Evolutionary conservation across 2,888 invertebrate genomes (phyloP).

Genomic region (Calephelis perditalis): DNA sequence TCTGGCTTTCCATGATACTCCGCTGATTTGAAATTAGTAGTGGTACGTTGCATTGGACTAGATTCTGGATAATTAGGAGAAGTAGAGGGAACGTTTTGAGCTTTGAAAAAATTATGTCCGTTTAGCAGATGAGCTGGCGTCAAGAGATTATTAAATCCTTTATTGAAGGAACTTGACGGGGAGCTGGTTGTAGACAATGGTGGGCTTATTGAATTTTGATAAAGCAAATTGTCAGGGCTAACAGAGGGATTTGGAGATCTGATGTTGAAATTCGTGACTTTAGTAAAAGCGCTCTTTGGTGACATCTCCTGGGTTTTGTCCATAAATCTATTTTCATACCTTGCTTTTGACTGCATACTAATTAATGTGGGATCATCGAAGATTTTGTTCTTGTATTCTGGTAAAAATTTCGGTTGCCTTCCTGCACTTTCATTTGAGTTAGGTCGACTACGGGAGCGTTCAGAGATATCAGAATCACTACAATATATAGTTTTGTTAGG

Average conservation of each 20-base stretch:
- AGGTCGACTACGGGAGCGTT: slow-evolving; percentile 67
- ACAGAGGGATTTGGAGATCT: slow-evolving; percentile 84
- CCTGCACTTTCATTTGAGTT: slow-evolving; percentile 76
- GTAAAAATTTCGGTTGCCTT: slow-evolving; percentile 70
- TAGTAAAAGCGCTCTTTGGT: slow-evolving; percentile 90
- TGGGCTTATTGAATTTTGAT: slow-evolving; percentile 88
- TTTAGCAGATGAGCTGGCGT: slow-evolving; percentile 68
- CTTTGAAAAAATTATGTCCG: slow-evolving; percentile 76
- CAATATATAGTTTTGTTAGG: slow-evolving; percentile 67
- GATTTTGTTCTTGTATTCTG: slow-evolving; percentile 76
- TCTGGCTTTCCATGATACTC: slow-evolving; percentile 61
- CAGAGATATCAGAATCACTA: slow-evolving; percentile 73
- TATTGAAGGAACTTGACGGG: slow-evolving; percentile 61
- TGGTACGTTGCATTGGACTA: slow-evolving; percentile 45
- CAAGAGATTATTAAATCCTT: slow-evolving; percentile 60
- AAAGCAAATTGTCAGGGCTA: slow-evolving; percentile 86
- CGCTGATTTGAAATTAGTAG: slow-evolving; percentile 46
- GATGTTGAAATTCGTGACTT: slow-evolving; percentile 79
- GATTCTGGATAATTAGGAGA: slow-evolving; percentile 69
- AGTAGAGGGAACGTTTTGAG: slow-evolving; percentile 63
- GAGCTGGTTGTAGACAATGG: slow-evolving; percentile 79
- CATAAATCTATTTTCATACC: slow-evolving; percentile 63
- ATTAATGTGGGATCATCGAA: slow-evolving; percentile 79
- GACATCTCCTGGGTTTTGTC: slow-evolving; percentile 72
- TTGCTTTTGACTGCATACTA: slow-evolving; percentile 71